These are phyloP conservation scores for Dynastes grantii DNA, from an alignment of 2,888 invertebrate genomes.

Conservation along the genomic window DNA sequence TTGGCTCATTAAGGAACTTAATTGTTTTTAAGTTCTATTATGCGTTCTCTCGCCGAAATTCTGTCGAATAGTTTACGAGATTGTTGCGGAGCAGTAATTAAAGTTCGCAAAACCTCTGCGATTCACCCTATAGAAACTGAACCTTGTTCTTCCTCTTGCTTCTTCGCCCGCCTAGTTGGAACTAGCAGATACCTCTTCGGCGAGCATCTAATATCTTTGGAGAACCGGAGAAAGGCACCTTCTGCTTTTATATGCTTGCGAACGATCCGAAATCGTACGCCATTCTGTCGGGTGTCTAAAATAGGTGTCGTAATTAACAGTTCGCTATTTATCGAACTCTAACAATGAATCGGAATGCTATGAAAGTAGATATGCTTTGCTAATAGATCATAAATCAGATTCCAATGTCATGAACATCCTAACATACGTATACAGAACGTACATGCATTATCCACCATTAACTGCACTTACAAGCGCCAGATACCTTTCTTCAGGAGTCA, in stretches of 20 bases:
- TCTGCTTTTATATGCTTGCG: neutral
- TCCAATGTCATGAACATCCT: no score
- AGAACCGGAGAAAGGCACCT: slow-evolving; percentile 1
- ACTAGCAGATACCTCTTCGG: neutral
- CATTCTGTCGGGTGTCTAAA: neutral
- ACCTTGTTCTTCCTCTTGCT: neutral
- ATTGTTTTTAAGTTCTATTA: slow-evolving; percentile 41
- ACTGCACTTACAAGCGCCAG: no score
- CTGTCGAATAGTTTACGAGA: slow-evolving; percentile 37
- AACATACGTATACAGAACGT: no score
- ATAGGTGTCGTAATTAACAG: slow-evolving; percentile 38
- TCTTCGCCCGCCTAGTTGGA: neutral
- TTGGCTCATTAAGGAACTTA: slow-evolving; percentile 33
- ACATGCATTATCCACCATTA: no score
- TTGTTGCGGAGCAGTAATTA: slow-evolving; percentile 36
- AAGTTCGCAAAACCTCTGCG: slow-evolving; percentile 25
- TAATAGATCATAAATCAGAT: neutral
- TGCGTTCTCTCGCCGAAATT: slow-evolving; percentile 26
- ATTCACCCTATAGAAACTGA: neutral
- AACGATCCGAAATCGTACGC: neutral
- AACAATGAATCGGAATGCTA: slow-evolving; percentile 6
- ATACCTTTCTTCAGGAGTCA: no score
- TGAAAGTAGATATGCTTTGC: neutral
- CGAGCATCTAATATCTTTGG: neutral
- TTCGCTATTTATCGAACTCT: slow-evolving; percentile 19